A percentile compares a stretch with the other conserved stretches of the same genome.
Conservation (phyloP, 1,140 invertebrate species). For the Chrysomallon squamiferum region DNA sequence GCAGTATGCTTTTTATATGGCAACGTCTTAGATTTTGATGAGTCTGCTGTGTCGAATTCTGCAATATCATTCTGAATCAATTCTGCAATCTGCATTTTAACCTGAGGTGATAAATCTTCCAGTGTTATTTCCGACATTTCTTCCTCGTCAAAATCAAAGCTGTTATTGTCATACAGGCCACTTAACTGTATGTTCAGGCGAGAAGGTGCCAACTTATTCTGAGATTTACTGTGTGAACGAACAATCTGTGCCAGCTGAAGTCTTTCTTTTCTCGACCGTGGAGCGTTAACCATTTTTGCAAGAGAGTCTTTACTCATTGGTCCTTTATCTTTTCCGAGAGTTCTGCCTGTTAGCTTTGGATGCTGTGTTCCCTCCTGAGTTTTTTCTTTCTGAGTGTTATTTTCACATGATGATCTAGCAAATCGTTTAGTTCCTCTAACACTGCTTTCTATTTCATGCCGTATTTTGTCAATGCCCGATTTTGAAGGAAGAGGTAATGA, state of each 20-base stretch:
- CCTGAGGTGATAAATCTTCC: conserved; percentile 32
- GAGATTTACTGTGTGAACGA: conserved; percentile 25
- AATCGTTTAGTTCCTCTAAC: conserved; percentile 2
- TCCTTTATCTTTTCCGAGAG: background rate
- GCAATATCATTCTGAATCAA: conserved; percentile 27
- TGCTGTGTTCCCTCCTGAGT: too few relatives aligned
- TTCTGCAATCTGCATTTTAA: conserved; percentile 35
- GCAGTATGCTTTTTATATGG: background rate
- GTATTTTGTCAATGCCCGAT: conserved; percentile 18
- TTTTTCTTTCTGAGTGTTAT: conserved; percentile 4
- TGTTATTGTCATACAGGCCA: conserved; percentile 23
- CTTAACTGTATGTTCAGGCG: conserved; percentile 28
- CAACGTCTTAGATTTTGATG: background rate
- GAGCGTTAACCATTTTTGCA: conserved; percentile 43
- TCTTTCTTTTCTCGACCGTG: conserved; percentile 37
- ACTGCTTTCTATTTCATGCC: conserved; percentile 23
- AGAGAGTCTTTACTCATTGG: conserved; percentile 30
- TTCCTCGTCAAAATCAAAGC: conserved; percentile 13
- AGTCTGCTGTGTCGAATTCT: background rate
- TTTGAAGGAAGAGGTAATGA: background rate
- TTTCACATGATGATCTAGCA: background rate
- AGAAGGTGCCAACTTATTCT: conserved; percentile 20
- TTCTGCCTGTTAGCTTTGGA: too few relatives aligned
- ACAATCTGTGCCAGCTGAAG: conserved; percentile 34
- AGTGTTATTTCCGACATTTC: conserved; percentile 17